Percentiles rank a stretch among this genome's conserved stretches.
These are phyloP conservation scores for Rhea pennata DNA, from an alignment of 2,113 vertebrate genomes.

Conservation along the genomic window DNA sequence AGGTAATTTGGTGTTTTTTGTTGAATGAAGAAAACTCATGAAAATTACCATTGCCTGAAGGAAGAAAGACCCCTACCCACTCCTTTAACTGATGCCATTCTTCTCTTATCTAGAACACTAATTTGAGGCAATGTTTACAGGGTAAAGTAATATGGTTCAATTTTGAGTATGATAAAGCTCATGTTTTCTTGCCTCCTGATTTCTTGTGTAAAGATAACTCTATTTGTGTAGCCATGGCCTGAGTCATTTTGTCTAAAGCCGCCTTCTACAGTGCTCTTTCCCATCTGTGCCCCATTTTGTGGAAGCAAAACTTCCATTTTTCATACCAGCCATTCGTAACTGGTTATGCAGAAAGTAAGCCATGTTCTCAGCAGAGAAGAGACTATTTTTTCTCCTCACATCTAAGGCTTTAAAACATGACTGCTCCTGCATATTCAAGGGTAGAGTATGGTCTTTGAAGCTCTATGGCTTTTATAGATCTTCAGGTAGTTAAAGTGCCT, in stretches of 20 bases:
- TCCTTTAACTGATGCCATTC: neutral
- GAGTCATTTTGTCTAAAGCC: neutral
- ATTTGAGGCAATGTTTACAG: neutral
- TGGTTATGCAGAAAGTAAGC: neutral
- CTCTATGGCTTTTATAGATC: neutral
- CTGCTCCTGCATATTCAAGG: neutral
- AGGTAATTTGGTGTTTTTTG: neutral
- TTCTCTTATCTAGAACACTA: neutral
- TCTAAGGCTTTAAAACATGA: neutral
- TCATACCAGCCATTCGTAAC: neutral
- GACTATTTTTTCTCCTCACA: neutral
- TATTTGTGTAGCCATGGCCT: neutral
- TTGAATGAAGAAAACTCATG: neutral
- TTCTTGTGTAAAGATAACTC: neutral
- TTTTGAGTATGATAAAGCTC: neutral
- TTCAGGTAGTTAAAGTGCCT: neutral
- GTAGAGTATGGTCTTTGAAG: neutral
- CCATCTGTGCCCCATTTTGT: neutral
- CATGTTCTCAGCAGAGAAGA: neutral
- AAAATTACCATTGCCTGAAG: neutral
- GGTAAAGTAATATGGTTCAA: neutral
- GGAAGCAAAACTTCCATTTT: neutral
- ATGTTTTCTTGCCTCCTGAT: neutral
- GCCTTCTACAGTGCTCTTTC: neutral
- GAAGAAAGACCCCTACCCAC: neutral